These are phyloP conservation scores for Cremastinae sp. DNA, from an alignment of 2,888 invertebrate species.

Conservation along the genomic window DNA sequence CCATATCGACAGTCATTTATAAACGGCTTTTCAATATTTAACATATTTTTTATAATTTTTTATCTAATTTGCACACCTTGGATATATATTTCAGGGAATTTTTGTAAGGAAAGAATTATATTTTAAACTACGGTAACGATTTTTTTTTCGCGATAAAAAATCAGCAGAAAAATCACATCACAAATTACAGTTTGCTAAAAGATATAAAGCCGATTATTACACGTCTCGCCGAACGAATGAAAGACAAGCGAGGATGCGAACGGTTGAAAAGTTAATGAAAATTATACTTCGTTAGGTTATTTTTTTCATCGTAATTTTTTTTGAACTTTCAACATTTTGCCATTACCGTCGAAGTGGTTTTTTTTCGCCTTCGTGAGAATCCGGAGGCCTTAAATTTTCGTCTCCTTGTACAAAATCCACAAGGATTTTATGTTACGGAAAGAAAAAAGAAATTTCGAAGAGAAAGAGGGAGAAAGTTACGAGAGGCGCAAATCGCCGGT, in stretches of 20 bases:
- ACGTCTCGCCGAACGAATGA: not conserved
- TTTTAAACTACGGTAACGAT: no score
- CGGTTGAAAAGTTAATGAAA: slow-evolving; percentile 66
- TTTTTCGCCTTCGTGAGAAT: slow-evolving; percentile 15
- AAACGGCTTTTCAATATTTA: not conserved
- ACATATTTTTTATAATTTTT: no score
- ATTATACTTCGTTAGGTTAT: slow-evolving; percentile 56
- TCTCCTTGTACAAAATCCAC: not conserved
- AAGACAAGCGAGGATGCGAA: not conserved
- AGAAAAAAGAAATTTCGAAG: not conserved
- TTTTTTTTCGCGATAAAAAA: no score
- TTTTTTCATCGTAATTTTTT: slow-evolving; percentile 1
- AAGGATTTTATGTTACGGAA: not conserved
- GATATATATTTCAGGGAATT: no score
- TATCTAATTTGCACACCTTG: no score
- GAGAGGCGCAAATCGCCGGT: slow-evolving; percentile 40
- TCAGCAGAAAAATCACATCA: slow-evolving; percentile 8
- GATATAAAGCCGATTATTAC: slow-evolving; percentile 4
- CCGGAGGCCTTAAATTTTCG: slow-evolving; percentile 28
- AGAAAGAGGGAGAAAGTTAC: not conserved
- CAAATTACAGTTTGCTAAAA: not conserved
- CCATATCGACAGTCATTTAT: not conserved
- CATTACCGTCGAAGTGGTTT: not conserved
- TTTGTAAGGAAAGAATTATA: no score
- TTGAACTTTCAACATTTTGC: not conserved